A percentile compares a stretch with the other conserved stretches of the same genome.
Conservation (phyloP, 2,113 vertebrate species). For the Crotalus tigris region DNA sequence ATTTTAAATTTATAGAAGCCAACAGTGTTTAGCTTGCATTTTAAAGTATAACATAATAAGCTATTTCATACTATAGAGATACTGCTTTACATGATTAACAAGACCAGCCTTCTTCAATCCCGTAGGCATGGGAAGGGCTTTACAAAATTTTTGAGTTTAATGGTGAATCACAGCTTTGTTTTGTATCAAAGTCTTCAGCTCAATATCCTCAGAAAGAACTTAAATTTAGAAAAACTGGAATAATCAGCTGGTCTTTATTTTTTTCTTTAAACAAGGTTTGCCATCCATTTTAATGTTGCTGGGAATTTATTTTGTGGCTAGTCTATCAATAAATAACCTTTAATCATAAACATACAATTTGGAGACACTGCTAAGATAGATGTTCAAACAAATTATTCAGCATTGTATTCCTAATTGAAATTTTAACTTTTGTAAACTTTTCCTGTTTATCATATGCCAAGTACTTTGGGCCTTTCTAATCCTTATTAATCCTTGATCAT, state of each 20-base stretch:
- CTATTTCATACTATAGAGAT: not conserved
- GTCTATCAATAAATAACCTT: constrained; percentile 32
- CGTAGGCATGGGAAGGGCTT: not conserved
- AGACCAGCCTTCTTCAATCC: fast-evolving
- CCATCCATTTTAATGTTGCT: constrained; percentile 51
- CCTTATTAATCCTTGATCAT: not conserved
- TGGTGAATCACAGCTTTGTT: not conserved
- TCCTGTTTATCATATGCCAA: not conserved
- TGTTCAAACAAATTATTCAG: not conserved
- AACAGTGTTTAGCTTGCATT: not conserved
- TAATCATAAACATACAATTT: constrained; percentile 23
- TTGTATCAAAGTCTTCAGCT: not conserved
- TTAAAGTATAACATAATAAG: not conserved
- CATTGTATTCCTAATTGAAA: not conserved
- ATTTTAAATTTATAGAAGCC: not conserved
- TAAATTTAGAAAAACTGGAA: constrained; percentile 37
- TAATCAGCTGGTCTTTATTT: constrained; percentile 44
- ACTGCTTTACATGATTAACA: not conserved
- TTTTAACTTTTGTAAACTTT: constrained; percentile 7
- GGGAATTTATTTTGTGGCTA: not conserved
- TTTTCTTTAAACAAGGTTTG: constrained; percentile 9
- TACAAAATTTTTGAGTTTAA: not conserved
- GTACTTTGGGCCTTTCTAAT: not conserved
- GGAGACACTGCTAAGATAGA: not conserved
- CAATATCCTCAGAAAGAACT: fast-evolving